phyloP scores from a whole-genome alignment of 2,113 vertebrate species.

The Xiphophorus hellerii region DNA sequence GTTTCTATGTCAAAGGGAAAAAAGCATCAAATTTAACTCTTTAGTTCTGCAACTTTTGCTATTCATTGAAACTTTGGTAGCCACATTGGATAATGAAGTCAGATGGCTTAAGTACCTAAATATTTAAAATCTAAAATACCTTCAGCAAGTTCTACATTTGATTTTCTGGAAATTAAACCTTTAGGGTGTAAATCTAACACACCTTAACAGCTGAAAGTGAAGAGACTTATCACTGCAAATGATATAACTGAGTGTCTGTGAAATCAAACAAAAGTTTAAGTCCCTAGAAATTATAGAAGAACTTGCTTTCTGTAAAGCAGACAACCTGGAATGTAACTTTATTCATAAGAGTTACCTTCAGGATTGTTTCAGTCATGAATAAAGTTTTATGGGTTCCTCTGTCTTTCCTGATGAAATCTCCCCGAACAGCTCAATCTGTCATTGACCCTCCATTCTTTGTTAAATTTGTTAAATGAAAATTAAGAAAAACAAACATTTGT shows the following conservation, averaged over 20 bases:
- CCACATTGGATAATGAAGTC: not conserved
- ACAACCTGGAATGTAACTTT: not conserved
- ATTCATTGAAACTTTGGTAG: not conserved
- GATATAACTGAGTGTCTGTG: not conserved
- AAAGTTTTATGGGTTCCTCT: not conserved
- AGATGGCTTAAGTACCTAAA: not conserved
- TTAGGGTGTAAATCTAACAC: not conserved
- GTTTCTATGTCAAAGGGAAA: too few species aligned
- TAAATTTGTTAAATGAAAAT: not conserved
- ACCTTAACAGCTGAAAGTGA: not conserved
- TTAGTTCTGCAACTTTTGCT: too few species aligned
- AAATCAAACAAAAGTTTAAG: not conserved
- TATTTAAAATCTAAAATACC: not conserved
- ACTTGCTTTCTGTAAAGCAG: not conserved
- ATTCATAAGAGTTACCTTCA: not conserved
- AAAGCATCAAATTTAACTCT: too few species aligned
- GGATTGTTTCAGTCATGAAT: not conserved
- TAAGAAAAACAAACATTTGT: too few species aligned
- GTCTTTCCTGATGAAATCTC: conserved; percentile 30
- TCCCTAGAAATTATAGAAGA: not conserved
- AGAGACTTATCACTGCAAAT: not conserved
- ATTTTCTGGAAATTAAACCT: not conserved
- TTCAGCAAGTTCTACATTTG: not conserved
- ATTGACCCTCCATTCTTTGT: conserved; percentile 22
- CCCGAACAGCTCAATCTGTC: conserved; percentile 50